phyloP scores from a whole-genome alignment of 1,140 invertebrate genomes.

The Drosophila persimilis region DNA sequence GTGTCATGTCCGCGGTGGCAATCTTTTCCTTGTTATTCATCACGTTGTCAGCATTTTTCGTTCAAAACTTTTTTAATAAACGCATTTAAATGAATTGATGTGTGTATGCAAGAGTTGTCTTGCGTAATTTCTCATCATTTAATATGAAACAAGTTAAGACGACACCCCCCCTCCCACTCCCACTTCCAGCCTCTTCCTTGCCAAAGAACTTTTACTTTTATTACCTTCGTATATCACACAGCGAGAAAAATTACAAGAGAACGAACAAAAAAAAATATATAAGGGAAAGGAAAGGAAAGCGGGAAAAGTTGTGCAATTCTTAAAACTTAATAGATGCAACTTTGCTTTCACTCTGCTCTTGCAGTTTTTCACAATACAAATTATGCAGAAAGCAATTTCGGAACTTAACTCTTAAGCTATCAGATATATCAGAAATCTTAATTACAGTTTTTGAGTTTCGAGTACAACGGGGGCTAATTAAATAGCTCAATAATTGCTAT shows the following conservation, averaged over 20 bases:
- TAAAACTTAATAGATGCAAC: slow-evolving; percentile 46
- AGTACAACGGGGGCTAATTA: neutral
- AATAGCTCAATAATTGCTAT: too few relatives aligned
- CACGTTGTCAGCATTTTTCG: slow-evolving; percentile 57
- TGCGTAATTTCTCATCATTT: slow-evolving; percentile 50
- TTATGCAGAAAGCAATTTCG: slow-evolving; percentile 17
- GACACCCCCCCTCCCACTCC: too few relatives aligned
- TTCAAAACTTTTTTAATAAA: slow-evolving; percentile 77
- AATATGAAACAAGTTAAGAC: slow-evolving; percentile 60
- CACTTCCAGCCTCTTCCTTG: slow-evolving; percentile 28
- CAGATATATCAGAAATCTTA: slow-evolving; percentile 14
- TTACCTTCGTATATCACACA: slow-evolving; percentile 67
- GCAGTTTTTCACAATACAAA: neutral
- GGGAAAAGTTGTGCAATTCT: slow-evolving; percentile 40
- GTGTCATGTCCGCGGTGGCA: too few relatives aligned
- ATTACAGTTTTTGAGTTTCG: slow-evolving; percentile 11
- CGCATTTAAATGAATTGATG: slow-evolving; percentile 78
- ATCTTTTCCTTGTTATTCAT: slow-evolving; percentile 6
- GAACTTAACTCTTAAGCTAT: slow-evolving; percentile 30
- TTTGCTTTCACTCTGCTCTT: slow-evolving; percentile 13
- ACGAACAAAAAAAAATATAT: neutral
- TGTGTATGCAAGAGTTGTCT: slow-evolving; percentile 38
- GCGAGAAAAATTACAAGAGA: slow-evolving; percentile 32
- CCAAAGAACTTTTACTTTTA: slow-evolving; percentile 71
- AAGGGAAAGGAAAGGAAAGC: slow-evolving; percentile 5